Percentiles rank a stretch among this genome's conserved stretches.
These are phyloP conservation scores for Siniperca knerii DNA, from an alignment of 2,113 vertebrate genomes.

Conservation along the genomic window DNA sequence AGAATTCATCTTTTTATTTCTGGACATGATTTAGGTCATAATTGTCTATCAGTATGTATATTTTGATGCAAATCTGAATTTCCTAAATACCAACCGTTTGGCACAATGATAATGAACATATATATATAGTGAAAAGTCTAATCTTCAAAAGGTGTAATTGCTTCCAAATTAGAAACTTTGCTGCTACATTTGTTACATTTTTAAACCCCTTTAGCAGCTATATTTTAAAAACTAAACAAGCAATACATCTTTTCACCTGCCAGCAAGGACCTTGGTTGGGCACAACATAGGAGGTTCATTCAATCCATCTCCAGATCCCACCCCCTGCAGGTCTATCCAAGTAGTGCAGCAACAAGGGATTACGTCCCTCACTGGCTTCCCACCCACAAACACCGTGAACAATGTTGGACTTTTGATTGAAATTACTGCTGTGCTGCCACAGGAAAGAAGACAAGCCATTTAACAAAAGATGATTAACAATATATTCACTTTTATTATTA, in stretches of 20 bases:
- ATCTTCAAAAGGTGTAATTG: background rate
- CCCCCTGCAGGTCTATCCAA: background rate
- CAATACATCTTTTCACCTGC: background rate
- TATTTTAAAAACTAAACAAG: background rate
- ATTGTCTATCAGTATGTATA: background rate
- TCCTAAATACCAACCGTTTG: background rate
- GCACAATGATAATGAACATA: background rate
- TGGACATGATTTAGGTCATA: background rate
- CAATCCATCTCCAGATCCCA: background rate
- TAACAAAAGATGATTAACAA: conserved; percentile 53
- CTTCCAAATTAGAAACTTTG: background rate
- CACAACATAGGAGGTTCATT: background rate
- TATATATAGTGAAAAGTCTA: background rate
- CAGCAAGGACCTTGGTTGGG: background rate
- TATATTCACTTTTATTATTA: conserved; percentile 81
- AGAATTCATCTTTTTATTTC: background rate
- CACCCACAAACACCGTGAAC: background rate
- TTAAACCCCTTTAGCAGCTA: background rate
- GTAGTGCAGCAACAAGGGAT: background rate
- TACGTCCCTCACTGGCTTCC: background rate
- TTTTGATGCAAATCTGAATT: background rate
- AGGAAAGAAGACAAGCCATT: background rate
- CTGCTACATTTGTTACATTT: background rate
- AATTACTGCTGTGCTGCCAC: background rate
- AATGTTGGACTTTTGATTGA: background rate